Conservation (phyloP, 1,140 invertebrate genomes). For the Drosophila ambigua region DNA sequence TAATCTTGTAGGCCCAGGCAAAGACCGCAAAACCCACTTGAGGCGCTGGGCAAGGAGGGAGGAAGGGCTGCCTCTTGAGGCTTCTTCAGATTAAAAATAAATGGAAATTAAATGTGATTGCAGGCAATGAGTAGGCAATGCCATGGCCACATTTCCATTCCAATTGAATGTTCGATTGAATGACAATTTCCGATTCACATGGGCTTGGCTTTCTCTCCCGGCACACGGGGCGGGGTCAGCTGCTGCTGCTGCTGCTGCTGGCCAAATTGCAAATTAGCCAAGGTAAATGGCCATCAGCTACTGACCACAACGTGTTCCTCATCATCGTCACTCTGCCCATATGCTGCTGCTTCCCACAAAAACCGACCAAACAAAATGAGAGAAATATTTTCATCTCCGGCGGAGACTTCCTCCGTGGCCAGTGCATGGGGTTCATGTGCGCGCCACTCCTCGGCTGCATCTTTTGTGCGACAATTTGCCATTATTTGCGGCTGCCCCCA, state of each 20-base stretch:
- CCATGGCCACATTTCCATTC: background rate
- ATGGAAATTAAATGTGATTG: constrained; percentile 36
- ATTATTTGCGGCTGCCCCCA: constrained; percentile 56
- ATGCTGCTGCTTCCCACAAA: constrained; percentile 12
- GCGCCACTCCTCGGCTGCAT: constrained; percentile 27
- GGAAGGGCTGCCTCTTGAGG: constrained; percentile 1
- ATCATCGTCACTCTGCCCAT: constrained; percentile 1
- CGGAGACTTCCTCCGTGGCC: constrained; percentile 12
- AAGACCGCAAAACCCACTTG: too few relatives aligned
- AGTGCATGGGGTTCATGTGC: background rate
- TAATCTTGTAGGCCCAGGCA: too few relatives aligned
- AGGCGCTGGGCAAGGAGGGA: too few relatives aligned
- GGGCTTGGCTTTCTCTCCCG: constrained; percentile 52
- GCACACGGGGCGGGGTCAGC: constrained; percentile 28
- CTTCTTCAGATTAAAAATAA: constrained; percentile 43
- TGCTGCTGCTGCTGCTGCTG: constrained; percentile 17
- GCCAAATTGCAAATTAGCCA: constrained; percentile 68
- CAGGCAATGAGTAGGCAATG: background rate
- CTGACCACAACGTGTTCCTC: constrained; percentile 33
- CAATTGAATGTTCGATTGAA: constrained; percentile 4
- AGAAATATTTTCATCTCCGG: constrained; percentile 7
- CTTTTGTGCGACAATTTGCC: constrained; percentile 56
- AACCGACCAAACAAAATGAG: constrained; percentile 3
- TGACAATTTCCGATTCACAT: constrained; percentile 14
- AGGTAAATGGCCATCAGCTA: constrained; percentile 48